Percentiles rank a stretch among this genome's conserved stretches.
Conservation (phyloP, 2,113 vertebrate genomes). For the Pao palembangensis region DNA sequence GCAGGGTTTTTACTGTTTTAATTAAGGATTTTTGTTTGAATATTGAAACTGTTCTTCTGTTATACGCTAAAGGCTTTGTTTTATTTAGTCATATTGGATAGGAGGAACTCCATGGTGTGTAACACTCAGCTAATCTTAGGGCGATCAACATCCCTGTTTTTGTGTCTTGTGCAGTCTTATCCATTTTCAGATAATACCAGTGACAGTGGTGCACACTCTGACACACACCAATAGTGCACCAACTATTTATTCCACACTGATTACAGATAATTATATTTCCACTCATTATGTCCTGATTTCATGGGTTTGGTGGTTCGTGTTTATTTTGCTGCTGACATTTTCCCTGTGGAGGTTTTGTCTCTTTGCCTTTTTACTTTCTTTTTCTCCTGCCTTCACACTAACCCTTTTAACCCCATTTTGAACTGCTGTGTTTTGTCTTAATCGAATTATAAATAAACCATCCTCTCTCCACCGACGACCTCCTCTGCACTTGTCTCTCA, state of each 20-base stretch:
- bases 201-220: constrained; percentile 28
- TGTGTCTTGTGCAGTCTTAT: constrained; percentile 20
- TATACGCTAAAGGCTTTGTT: too few relatives aligned
- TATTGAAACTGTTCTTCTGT: too few relatives aligned
- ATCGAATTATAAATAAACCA: constrained; percentile 1
- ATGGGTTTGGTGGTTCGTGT: constrained; percentile 19
- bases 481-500: background rate
- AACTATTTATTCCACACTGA: constrained; percentile 1
- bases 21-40: too few relatives aligned
- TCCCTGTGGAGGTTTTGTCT: constrained; percentile 24
- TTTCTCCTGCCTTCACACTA: constrained; percentile 16
- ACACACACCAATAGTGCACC: background rate
- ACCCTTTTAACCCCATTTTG: constrained; percentile 39
- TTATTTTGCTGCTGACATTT: background rate
- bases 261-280: constrained; percentile 38
- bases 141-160: constrained; percentile 1
- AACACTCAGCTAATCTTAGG: too few relatives aligned
- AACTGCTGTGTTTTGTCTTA: constrained; percentile 9
- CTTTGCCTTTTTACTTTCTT: constrained; percentile 30
- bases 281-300: constrained; percentile 41
- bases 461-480: background rate
- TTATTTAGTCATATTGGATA: too few relatives aligned
- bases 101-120: too few relatives aligned
- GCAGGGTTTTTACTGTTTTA: background rate
- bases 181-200: constrained; percentile 22